Evolutionary conservation across 2,888 invertebrate genomes (phyloP), one percentile per base, ranked within the genome.

Genomic region (Bombyx huttoni): DNA sequence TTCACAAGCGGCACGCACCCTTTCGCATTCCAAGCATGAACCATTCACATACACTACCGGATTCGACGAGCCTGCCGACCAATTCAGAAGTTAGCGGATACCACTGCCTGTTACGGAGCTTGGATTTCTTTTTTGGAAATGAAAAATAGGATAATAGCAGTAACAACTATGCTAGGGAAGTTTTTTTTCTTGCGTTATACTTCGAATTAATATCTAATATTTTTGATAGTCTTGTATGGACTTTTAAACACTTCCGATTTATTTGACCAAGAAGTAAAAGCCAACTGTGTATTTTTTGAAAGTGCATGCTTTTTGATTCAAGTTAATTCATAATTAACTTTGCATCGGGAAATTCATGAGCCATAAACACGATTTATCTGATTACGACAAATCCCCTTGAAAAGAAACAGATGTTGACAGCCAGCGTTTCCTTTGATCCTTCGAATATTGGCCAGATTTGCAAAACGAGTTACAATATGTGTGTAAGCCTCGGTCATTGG

Each of bases 1-100:
- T 73, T 82, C 85, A 75, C 84, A 83, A 56, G 89, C 89, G 57
- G 80, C 84, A 55, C 88, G 84, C 65, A 88, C 81, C 61, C 87
- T 75, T 70, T 85, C 85, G 72, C 88, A 89, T 72, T 87, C 88
- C 71, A 83, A 65, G 65, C 87, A 87, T 66, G 78, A 69, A 65
- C 81, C 85, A 74, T 74, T 84, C 74, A 85, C 81, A 69, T 82
- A 88, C 66, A 88, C 83, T 67, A 83, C 67, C 58, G 81, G 72
- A 64, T 78, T 72, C 65, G 82, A 68, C 62, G 87, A 79, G 70
- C 83, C 87, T 86, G 77, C 50, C 56, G 58, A 67, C 66, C 40
- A 60, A 53, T 49, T 45, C 34, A 13, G 49, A 49, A 45, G 49
- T 50, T 49, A 40, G 14, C n/a, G 14, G 14, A 10, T 9, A 12